Conservation (phyloP, 2,888 invertebrate species). For the Xestia ashworthii region DNA sequence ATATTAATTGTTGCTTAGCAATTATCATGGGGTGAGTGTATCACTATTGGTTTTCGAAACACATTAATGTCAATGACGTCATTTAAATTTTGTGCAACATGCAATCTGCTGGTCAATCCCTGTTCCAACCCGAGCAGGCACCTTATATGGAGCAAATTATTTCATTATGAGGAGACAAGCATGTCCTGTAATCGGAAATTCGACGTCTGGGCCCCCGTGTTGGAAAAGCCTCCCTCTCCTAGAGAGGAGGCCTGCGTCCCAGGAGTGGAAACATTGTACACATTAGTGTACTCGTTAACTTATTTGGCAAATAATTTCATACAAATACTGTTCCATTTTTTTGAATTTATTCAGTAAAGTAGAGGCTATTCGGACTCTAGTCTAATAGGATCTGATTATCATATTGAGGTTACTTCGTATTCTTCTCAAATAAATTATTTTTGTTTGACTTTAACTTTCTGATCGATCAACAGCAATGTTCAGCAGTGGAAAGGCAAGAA, state of each 20-base stretch:
- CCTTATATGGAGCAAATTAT: background rate
- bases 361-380: no score
- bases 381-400: background rate
- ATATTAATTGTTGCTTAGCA: conserved; percentile 65
- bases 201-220: background rate
- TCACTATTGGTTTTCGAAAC: conserved; percentile 54
- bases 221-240: background rate
- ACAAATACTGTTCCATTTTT: no score
- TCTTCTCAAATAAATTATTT: background rate
- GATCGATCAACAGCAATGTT: background rate
- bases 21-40: conserved; percentile 39
- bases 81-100: background rate
- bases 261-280: background rate
- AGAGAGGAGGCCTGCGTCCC: background rate
- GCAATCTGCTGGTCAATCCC: background rate
- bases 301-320: no score
- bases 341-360: no score
- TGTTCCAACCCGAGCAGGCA: background rate
- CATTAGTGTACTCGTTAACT: no score
- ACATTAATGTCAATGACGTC: background rate
- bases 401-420: background rate
- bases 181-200: background rate
- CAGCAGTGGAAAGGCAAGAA: background rate
- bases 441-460: background rate
- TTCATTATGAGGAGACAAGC: background rate